These are phyloP conservation scores for Gouania willdenowi DNA, from an alignment of 2,797 vertebrate genomes.

Conservation along the genomic window DNA sequence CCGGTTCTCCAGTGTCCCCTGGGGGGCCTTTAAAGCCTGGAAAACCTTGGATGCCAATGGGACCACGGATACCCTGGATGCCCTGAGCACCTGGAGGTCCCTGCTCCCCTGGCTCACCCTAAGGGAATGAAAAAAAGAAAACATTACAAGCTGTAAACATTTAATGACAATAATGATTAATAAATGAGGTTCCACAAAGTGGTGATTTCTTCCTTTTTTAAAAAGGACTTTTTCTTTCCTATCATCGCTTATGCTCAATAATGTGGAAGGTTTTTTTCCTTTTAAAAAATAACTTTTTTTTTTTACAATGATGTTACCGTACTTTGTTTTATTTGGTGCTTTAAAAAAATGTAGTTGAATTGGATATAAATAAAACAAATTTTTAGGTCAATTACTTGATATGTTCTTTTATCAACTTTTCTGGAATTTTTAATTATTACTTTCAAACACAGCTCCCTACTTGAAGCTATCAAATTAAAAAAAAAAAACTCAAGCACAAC, in stretches of 20 bases:
- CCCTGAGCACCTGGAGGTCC: constrained; percentile 85
- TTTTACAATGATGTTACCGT: too few species aligned
- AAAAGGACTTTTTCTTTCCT: too few species aligned
- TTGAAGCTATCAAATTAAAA: constrained; percentile 16
- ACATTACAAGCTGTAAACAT: not conserved
- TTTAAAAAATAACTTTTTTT: too few species aligned
- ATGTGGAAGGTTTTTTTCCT: too few species aligned
- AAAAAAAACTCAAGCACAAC: constrained; percentile 16
- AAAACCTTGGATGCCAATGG: constrained; percentile 74
- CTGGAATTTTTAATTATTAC: constrained; percentile 39
- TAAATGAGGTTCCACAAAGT: too few species aligned
- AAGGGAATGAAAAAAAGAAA: not conserved
- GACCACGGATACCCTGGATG: constrained; percentile 84
- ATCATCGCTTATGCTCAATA: too few species aligned
- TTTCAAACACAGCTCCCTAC: constrained; percentile 20
- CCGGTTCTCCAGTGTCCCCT: constrained; percentile 74
- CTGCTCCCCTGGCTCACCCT: constrained; percentile 84
- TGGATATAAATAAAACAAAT: too few species aligned
- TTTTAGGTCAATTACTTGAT: too few species aligned
- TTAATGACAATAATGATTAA: too few species aligned
- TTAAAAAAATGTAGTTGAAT: too few species aligned
- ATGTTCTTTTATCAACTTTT: constrained; percentile 6
- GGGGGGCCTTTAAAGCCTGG: constrained; percentile 73
- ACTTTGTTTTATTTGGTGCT: too few species aligned
- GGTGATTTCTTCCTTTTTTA: too few species aligned